Conservation (phyloP, 2,888 invertebrate genomes). For the Amiota minor region DNA sequence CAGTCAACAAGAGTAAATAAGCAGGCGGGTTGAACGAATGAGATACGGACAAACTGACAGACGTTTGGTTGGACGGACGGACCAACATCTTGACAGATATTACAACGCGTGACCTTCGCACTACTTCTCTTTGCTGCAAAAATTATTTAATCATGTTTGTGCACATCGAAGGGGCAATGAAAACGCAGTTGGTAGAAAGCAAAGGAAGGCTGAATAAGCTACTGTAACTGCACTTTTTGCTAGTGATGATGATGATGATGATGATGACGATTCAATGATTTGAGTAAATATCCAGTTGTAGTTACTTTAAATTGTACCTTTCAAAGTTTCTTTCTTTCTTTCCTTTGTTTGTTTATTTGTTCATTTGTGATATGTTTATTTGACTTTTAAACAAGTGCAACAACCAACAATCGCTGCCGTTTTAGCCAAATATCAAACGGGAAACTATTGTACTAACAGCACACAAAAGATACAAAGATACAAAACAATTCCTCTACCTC, state of each 20-base stretch:
- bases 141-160: slow-evolving; percentile 39
- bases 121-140: slow-evolving; percentile 41
- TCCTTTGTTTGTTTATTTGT: slow-evolving; percentile 7
- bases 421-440: slow-evolving; percentile 26
- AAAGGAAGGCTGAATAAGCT: no score
- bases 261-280: neutral
- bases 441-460: neutral
- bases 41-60: neutral
- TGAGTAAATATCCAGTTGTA: neutral
- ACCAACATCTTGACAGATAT: slow-evolving; percentile 16
- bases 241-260: no score
- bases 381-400: slow-evolving; percentile 21
- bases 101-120: slow-evolving; percentile 57
- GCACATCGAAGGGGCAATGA: slow-evolving; percentile 4
- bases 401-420: slow-evolving; percentile 14
- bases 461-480: slow-evolving; percentile 3
- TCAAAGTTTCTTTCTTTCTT: neutral
- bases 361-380: neutral
- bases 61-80: neutral
- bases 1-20: no score
- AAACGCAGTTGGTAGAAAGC: neutral
- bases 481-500: no score
- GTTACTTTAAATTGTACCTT: no score
- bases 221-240: no score
- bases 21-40: neutral